Conservation (phyloP, 2,797 vertebrate genomes). For the Mareca penelope region DNA sequence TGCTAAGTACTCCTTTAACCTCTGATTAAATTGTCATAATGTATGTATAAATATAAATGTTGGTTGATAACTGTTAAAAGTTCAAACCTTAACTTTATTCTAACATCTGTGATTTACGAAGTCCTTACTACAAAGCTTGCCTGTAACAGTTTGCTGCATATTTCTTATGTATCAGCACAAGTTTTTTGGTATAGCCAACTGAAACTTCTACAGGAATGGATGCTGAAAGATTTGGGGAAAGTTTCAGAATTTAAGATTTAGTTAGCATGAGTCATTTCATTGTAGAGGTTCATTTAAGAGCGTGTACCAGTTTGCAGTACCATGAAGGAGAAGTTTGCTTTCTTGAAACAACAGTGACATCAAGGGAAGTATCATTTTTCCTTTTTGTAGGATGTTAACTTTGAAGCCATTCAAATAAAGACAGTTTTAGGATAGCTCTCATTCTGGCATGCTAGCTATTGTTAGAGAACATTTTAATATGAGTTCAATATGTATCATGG, state of each 20-base stretch:
- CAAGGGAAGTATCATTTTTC: neutral
- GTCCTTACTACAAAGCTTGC: neutral
- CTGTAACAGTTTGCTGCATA: neutral
- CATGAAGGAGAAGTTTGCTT: neutral
- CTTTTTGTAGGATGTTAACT: neutral
- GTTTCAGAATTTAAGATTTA: neutral
- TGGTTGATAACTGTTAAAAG: neutral
- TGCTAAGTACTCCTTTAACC: neutral
- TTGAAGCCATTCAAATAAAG: neutral
- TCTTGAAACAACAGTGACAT: neutral
- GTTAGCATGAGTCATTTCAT: rapidly evolving
- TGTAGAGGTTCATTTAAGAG: neutral
- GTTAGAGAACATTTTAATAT: neutral
- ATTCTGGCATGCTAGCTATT: neutral
- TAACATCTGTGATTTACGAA: neutral
- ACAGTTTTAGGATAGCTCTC: neutral
- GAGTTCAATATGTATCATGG: neutral
- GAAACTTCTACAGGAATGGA: neutral
- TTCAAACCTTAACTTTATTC: neutral
- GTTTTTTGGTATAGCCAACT: neutral
- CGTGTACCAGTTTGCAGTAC: neutral
- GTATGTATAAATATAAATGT: neutral
- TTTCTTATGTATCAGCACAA: neutral
- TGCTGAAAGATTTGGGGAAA: neutral
- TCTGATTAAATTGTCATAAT: neutral